Base-by-base conservation (phyloP, 2,113 vertebrate species). In the Peromyscus californicus region DNA sequence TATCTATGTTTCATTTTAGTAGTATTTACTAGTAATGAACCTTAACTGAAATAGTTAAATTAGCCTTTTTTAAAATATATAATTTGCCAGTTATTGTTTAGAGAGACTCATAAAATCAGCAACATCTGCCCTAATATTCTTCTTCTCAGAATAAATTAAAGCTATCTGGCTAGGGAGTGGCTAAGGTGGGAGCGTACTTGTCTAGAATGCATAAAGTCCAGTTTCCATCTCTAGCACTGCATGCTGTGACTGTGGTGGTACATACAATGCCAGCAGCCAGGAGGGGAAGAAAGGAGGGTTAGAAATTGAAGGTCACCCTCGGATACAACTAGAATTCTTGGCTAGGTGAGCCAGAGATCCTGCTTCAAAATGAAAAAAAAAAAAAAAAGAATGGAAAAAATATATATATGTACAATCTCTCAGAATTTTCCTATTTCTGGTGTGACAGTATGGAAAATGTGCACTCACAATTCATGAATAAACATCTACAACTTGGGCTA, bases 1-100 rank as follows among this genome's bases (percentile, higher is more conserved):
- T 36, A 74, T 6, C 24, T 74, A 31, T 70, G 7, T 92, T 89
- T 83, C 63, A 7, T 86, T 96, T 96, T 80, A 95, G 88, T 36
- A 85, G 7, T 75, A 17, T 0, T 63, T 96, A 29, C 39, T 67
- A 78, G 70, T 19, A 84, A 82, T n/a, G 51, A 90, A 24, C 7
- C 91, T 67, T 11, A 26, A 57, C 5, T 87, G 42, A 0, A 90
- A 36, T 54, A 63, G 5, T 78, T 70, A 3, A 82, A 54, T 45
- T 96, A 82, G 33, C 3, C 85, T 87, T 19, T 80, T 19, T 76
- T 76, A 45, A 51, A 70, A 33, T 22, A 1, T 31, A 16, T 15
- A 31, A 19, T 51, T 79, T 86, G 2, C 2, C 21, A 92, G 19
- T 92, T 57, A 74, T 54, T 42, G 16, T 26, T 88, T 82, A 94